Conservation (phyloP, 2,888 invertebrate species). For the Perdita meconis region DNA sequence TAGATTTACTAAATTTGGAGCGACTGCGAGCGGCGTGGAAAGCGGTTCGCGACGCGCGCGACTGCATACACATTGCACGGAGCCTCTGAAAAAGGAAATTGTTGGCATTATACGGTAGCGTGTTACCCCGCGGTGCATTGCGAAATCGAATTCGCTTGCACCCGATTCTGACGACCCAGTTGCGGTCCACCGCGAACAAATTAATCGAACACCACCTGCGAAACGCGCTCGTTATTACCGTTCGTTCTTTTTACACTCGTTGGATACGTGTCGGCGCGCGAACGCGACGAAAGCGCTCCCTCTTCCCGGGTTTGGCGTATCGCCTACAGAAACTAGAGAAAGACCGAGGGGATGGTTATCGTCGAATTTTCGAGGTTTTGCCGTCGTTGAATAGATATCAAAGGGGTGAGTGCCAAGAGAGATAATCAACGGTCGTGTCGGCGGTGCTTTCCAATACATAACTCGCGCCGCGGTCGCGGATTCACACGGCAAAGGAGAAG, state of each 20-base stretch:
- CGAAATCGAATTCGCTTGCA: slow-evolving; percentile 61
- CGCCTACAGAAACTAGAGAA: not conserved
- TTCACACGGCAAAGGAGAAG: slow-evolving; percentile 29
- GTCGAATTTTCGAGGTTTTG: slow-evolving; percentile 5
- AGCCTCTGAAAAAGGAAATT: slow-evolving; percentile 54
- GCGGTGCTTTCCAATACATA: slow-evolving; percentile 42
- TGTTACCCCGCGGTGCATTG: slow-evolving; percentile 40
- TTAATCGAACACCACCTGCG: slow-evolving; percentile 53
- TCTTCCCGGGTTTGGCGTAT: not conserved
- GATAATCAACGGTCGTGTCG: slow-evolving; percentile 34
- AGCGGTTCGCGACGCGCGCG: slow-evolving; percentile 1
- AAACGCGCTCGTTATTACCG: slow-evolving; percentile 29
- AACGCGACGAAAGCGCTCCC: not conserved
- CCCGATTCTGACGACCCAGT: slow-evolving; percentile 55
- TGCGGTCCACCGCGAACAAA: slow-evolving; percentile 52
- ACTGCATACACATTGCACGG: too few species aligned
- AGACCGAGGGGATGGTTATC: not conserved
- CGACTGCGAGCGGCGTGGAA: slow-evolving; percentile 48
- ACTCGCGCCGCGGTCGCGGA: slow-evolving; percentile 35
- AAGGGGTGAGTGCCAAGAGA: slow-evolving; percentile 33
- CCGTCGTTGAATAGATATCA: slow-evolving; percentile 8
- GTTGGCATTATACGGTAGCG: slow-evolving; percentile 37
- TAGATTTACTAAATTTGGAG: slow-evolving; percentile 60
- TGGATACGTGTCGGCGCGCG: not conserved
- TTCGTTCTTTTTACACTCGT: slow-evolving; percentile 11